These are phyloP conservation scores for Shargacucullia verbasci DNA, from an alignment of 2,888 invertebrate species.

Conservation along the genomic window DNA sequence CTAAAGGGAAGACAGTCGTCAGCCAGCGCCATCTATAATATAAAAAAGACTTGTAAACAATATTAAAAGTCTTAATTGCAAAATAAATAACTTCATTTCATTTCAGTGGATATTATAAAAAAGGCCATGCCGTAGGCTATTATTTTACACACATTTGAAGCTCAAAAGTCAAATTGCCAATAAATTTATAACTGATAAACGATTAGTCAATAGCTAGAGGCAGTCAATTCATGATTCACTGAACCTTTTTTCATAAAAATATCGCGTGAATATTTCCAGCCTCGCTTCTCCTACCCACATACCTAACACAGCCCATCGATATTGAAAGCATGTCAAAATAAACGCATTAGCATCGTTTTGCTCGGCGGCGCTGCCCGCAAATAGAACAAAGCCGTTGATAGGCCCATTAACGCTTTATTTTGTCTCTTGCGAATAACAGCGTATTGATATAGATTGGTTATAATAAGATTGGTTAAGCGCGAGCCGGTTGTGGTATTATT, in stretches of 20 bases:
- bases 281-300: neutral
- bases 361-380: constrained; percentile 44
- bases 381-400: constrained; percentile 56
- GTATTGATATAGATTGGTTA: constrained; percentile 32
- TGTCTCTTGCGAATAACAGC: constrained; percentile 23
- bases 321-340: constrained; percentile 55
- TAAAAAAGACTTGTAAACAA: no score
- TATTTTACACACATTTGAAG: no score
- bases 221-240: no score
- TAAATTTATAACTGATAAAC: no score
- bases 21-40: no score
- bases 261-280: constrained; percentile 12
- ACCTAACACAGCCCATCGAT: constrained; percentile 42
- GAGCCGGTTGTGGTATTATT: neutral
- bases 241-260: neutral
- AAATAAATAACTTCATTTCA: no score
- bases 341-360: constrained; percentile 40
- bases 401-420: constrained; percentile 53
- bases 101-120: no score
- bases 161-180: no score
- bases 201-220: no score
- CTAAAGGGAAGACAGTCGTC: no score
- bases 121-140: no score
- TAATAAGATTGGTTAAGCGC: constrained; percentile 27
- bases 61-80: no score